Evolutionary conservation across 1,140 invertebrate genomes (phyloP).

Genomic region (Colletes gigas): DNA sequence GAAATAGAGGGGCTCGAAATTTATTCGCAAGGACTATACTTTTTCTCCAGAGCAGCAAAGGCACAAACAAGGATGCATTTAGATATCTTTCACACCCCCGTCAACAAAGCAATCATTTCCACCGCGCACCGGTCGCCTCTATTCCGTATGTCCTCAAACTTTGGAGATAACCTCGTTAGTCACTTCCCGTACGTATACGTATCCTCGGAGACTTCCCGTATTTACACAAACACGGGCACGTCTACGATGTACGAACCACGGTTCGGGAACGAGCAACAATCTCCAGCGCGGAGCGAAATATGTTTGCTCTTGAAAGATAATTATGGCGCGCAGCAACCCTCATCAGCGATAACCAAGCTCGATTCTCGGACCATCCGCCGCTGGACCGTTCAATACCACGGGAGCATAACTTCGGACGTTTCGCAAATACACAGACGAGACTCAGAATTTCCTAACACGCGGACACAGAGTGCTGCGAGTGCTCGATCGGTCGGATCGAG

Average conservation of each 20-base stretch:
- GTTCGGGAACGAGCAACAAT: background rate
- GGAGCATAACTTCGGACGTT: conserved; percentile 36
- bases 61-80: too few species aligned
- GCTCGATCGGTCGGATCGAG: conserved; percentile 32
- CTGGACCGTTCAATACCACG: conserved; percentile 18
- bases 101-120: too few species aligned
- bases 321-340: background rate
- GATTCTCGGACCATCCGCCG: conserved; percentile 6
- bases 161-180: background rate
- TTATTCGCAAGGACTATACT: too few species aligned
- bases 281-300: background rate
- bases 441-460: conserved; percentile 39
- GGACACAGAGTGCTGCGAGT: conserved; percentile 1
- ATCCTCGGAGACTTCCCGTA: background rate
- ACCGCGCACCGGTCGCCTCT: background rate
- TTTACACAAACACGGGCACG: background rate
- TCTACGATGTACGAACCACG: background rate
- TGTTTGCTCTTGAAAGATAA: background rate
- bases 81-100: too few species aligned
- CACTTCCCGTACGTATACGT: background rate
- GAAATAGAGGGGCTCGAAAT: background rate
- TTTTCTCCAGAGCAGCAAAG: too few species aligned
- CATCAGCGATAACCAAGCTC: conserved; percentile 1
- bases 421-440: conserved; percentile 38
- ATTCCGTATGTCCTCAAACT: background rate